Evolutionary conservation across 2,888 invertebrate genomes (phyloP).

Genomic region (Leptothorax acervorum): DNA sequence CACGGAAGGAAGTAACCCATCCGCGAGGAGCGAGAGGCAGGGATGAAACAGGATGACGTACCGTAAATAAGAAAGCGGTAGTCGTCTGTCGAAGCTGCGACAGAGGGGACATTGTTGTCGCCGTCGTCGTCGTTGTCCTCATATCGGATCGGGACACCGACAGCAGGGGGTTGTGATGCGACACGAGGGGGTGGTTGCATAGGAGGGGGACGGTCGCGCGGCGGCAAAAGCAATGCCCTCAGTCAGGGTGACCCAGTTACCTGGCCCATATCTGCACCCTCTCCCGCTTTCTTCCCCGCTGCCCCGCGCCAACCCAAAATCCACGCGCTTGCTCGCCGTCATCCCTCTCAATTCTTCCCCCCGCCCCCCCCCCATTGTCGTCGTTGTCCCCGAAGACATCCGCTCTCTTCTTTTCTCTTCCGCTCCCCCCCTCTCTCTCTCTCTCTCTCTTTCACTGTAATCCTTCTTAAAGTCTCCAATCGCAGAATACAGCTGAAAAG

Average conservation of each 20-base stretch:
- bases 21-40: slow-evolving; percentile 12
- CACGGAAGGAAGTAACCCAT: slow-evolving; percentile 37
- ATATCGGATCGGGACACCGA: slow-evolving; percentile 66
- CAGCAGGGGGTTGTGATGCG: slow-evolving; percentile 34
- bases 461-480: slow-evolving; percentile 59
- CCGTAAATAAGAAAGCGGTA: slow-evolving; percentile 73
- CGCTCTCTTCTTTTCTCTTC: not conserved
- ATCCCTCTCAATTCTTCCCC: slow-evolving; percentile 42
- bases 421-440: not conserved
- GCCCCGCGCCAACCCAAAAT: slow-evolving; percentile 54
- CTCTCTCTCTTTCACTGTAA: slow-evolving; percentile 32
- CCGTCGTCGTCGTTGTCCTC: slow-evolving; percentile 67
- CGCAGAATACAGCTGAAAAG: slow-evolving; percentile 57
- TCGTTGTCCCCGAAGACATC: not conserved
- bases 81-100: slow-evolving; percentile 71
- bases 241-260: slow-evolving; percentile 82
- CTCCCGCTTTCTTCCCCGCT: slow-evolving; percentile 50
- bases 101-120: slow-evolving; percentile 67
- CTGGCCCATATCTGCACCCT: slow-evolving; percentile 75
- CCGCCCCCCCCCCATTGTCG: not conserved
- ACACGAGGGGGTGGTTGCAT: slow-evolving; percentile 56
- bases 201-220: slow-evolving; percentile 68
- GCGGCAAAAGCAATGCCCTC: slow-evolving; percentile 80
- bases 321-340: slow-evolving; percentile 53
- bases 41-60: slow-evolving; percentile 61